phyloP scores from a whole-genome alignment of 2,797 vertebrate genomes.

The Parauchenoglanis ngamensis region DNA sequence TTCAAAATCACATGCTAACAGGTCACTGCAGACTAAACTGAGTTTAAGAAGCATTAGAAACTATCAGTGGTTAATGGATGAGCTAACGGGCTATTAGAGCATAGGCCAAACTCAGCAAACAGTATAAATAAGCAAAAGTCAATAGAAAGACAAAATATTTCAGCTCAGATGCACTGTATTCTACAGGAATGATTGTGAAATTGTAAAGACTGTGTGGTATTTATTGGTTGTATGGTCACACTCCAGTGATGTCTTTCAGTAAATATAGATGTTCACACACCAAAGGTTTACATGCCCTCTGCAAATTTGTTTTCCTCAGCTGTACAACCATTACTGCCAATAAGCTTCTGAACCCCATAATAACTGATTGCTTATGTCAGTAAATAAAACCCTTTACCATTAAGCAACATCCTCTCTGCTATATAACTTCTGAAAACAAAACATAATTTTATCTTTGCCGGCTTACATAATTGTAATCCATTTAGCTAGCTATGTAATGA shows the following conservation, averaged over 20 bases:
- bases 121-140: not conserved
- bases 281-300: not conserved
- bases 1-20: not conserved
- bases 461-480: not conserved
- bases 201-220: not conserved
- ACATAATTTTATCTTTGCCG: conserved; percentile 16
- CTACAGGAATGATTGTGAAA: not conserved
- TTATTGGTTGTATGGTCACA: not conserved
- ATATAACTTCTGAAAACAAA: conserved; percentile 31
- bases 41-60: not conserved
- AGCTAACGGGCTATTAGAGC: not conserved
- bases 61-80: not conserved
- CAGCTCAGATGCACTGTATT: not conserved
- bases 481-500: not conserved
- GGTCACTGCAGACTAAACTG: not conserved
- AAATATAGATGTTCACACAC: not conserved
- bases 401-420: not conserved
- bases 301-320: not conserved
- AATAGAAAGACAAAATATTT: not conserved
- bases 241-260: not conserved
- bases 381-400: not conserved
- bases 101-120: not conserved
- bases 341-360: not conserved
- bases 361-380: conserved; percentile 1
- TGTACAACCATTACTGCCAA: not conserved